Evolutionary conservation across 1,140 invertebrate genomes (phyloP).

Genomic region (Trissolcus basalis): DNA sequence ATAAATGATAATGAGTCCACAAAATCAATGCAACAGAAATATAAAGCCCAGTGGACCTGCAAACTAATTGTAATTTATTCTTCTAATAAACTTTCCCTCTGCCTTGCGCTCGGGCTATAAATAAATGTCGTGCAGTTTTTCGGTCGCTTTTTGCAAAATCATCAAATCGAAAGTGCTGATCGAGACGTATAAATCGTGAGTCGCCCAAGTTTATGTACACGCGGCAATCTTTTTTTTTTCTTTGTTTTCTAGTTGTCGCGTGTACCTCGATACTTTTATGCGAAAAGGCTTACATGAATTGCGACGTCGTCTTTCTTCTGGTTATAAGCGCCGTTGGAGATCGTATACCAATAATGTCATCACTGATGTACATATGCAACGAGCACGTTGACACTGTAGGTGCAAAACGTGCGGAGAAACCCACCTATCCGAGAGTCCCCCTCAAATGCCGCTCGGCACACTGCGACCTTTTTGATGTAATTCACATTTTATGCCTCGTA

Average conservation of each 20-base stretch:
- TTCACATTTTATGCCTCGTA: slow-evolving; percentile 39
- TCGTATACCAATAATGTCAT: slow-evolving; percentile 42
- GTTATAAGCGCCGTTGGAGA: slow-evolving; percentile 45
- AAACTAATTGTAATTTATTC: too few species aligned
- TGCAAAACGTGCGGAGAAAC: slow-evolving; percentile 39
- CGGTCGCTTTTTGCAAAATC: too few species aligned
- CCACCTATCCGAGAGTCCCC: too few species aligned
- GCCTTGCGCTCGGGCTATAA: too few species aligned
- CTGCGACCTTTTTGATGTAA: slow-evolving; percentile 54
- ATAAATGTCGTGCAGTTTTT: too few species aligned
- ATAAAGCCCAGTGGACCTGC: too few species aligned
- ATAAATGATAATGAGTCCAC: too few species aligned
- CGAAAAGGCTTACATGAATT: slow-evolving; percentile 31
- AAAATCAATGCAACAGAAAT: too few species aligned
- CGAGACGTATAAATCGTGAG: too few species aligned
- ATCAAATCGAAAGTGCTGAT: slow-evolving; percentile 4
- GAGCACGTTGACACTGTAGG: slow-evolving; percentile 52
- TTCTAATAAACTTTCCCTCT: too few species aligned
- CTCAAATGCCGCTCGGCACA: slow-evolving; percentile 41
- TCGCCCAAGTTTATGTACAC: too few species aligned
- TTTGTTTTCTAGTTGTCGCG: slow-evolving; percentile 14
- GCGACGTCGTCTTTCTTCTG: slow-evolving; percentile 35
- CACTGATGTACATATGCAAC: slow-evolving; percentile 42
- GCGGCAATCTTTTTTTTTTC: too few species aligned
- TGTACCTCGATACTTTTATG: slow-evolving; percentile 43